Base-by-base conservation (phyloP, 2,113 vertebrate genomes). In the Anarrhichthys ocellatus region DNA sequence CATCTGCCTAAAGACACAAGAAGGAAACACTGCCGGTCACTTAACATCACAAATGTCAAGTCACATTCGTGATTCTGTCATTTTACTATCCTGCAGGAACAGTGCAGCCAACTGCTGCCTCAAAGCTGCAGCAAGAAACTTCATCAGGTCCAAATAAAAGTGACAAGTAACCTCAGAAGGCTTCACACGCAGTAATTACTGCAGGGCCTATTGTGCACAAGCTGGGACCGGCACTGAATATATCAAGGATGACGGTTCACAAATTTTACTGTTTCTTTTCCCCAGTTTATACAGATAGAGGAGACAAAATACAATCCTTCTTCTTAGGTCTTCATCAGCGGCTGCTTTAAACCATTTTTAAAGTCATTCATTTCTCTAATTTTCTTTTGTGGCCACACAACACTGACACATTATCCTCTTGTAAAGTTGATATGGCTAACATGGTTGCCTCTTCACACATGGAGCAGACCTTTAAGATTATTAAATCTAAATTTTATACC, bases 1-100 rank as follows among this genome's bases (percentile, higher is more conserved):
- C 95, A 99, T 96, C 94, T 98, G 98, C 94, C 98, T 99, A 86
- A 24, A 93, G 93, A 74, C 50, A 86, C 78, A 84, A 0, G 65
- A 32, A 59, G 54, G 61, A 87, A 67, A 74, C 44, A 65, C 64
- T 15, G 54, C 38, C 36, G 63, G 5, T 77, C 29, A 56, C 20
- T 80, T 62, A 14, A n/a, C 20, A 76, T n/a, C 24, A 17, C 36
- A 59, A 0, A 65, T 61, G 56, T 61, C 52, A 38, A 8, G 1
- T 18, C 62, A 56, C 14, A 56, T 63, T n/a, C 9, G 3, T 6
- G 22, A 27, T 13, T 34, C 56, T 29, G 68, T 50, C 81, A 65
- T 59, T 82, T 48, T 4, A 58, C 17, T 18, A 2, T 48, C 65
- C 64, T 27, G n/a, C 0, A 59, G 58, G 0, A 83, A 34, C 2